Evolutionary conservation across 2,888 invertebrate species (phyloP).

Genomic region (Glyphotaelius pellucidus): DNA sequence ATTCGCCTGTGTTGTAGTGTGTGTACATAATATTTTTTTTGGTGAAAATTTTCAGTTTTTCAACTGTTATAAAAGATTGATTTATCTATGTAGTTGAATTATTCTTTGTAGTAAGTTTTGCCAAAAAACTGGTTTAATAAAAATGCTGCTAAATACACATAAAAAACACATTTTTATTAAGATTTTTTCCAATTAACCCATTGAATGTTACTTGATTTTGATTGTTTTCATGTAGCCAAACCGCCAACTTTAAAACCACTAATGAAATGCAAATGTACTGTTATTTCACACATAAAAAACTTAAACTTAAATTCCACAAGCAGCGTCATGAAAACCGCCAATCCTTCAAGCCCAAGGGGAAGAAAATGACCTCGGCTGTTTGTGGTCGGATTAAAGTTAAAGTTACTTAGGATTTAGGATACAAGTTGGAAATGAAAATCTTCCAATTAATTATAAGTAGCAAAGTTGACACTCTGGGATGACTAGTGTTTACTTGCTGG

Average conservation of each 20-base stretch:
- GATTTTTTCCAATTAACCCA: background rate
- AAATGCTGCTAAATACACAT: background rate
- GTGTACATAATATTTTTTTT: background rate
- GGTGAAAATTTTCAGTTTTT: background rate
- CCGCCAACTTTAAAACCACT: background rate
- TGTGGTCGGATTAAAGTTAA: too few relatives aligned
- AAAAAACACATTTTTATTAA: background rate
- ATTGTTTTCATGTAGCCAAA: background rate
- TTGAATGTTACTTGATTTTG: background rate
- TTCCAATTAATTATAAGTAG: too few relatives aligned
- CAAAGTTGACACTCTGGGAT: too few relatives aligned
- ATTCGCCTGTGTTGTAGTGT: background rate
- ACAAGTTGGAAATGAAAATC: too few relatives aligned
- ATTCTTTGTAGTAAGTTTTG: background rate
- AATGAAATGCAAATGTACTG: background rate
- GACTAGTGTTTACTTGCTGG: too few relatives aligned
- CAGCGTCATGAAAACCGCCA: slow-evolving; percentile 53
- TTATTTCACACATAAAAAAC: too few relatives aligned
- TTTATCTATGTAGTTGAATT: background rate
- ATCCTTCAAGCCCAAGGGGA: too few relatives aligned
- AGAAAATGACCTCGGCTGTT: too few relatives aligned
- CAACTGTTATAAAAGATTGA: background rate
- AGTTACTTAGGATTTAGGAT: too few relatives aligned
- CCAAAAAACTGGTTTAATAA: background rate
- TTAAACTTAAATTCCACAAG: slow-evolving; percentile 29